Evolutionary conservation across 2,888 invertebrate species (phyloP), one percentile per base, ranked within the genome.

Genomic region (Brachyopa scutellaris): DNA sequence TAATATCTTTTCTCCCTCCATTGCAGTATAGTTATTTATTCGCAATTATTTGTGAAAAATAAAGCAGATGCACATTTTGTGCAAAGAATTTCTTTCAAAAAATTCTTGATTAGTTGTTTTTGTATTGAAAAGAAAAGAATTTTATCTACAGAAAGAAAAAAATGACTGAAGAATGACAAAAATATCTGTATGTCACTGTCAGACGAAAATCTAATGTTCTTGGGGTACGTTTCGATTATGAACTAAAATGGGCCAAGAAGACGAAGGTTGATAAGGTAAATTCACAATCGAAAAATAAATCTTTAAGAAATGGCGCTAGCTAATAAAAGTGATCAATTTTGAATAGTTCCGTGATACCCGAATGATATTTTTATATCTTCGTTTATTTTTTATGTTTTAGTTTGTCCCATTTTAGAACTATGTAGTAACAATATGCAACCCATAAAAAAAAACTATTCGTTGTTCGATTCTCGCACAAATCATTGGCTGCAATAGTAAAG

Each of bases 1-100:
- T 80, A 95, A 91, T 85, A 96, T 93, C 89, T 93, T 93, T 88
- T 96, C 95, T 72, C 95, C 95, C 86, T 90, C 90, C 90, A 90
- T 91, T 79, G 53, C 53, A 59, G 15, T 29, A 47, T 55, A 36
- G 42, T 69, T 70, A 31, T 73, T 69, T 62, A 51, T 53, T 51
- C 21, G 11, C 33, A 40, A 15, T 59, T 79, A 59, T 21, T 29
- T 64, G 53, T 3, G 13, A 11, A 15, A 26, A 49, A 45, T 2
- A 13, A 23, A 57, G 8, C 33, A 23, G 36, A 51, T 57, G 55
- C 40, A 79, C 83, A 83, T 83, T 66, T 67, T 78, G 77, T 72
- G 40, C 55, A 36, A 21, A 9, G 2, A 11, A 40, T 57, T 59
- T 74, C 26, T 13, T 2, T n/a, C 23, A 19, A 31, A 49, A 33